Base-by-base conservation (phyloP, 2,797 vertebrate species). In the Streptopelia turtur region DNA sequence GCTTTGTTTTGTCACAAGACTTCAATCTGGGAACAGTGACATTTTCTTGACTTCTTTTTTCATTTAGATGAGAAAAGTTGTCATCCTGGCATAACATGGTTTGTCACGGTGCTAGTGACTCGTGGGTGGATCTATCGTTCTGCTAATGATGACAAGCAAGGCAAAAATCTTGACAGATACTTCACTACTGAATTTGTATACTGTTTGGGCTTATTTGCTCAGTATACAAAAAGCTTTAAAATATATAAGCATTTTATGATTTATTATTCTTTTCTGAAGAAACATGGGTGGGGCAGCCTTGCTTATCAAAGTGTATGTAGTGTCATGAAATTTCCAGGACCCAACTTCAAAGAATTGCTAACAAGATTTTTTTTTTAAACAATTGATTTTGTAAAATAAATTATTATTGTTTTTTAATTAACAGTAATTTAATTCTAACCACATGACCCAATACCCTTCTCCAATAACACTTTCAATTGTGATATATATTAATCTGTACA, bases 1-100 rank as follows among this genome's bases (percentile, higher is more conserved):
- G 83, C 66, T 96, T 94, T 91, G 80, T 94, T 94, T 94, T 94
- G 93, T 94, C 94, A 94, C 74, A 93, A 89, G 39, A 88, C 59
- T 96, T 96, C 89, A 93, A 7, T 87, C 56, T 77, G 63, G 56
- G 56, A 95, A 82, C 37, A 66, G 52, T 77, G 89, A 90, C 87
- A 93, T 84, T 96, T 91, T 93, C 63, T 88, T 94, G 52, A 88
- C 2, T 27, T 92, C 59, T 93, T 96, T 94, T 85, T 95, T 91
- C 50, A 84, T 86, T 94, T 88, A 83, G 39, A 80, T 88, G 66
- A 93, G 72, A 79, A 66, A 88, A 88, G 69, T 87, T 95, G 87
- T 95, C 94, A 95, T 84, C 49, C 33, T 84, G 66, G 71, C 55
- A 65, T 37, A 90, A 68, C n/a, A 60, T 3, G 9, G 59, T 87